phyloP scores from a whole-genome alignment of 2,888 invertebrate genomes.

The Epistrophe eligans region DNA sequence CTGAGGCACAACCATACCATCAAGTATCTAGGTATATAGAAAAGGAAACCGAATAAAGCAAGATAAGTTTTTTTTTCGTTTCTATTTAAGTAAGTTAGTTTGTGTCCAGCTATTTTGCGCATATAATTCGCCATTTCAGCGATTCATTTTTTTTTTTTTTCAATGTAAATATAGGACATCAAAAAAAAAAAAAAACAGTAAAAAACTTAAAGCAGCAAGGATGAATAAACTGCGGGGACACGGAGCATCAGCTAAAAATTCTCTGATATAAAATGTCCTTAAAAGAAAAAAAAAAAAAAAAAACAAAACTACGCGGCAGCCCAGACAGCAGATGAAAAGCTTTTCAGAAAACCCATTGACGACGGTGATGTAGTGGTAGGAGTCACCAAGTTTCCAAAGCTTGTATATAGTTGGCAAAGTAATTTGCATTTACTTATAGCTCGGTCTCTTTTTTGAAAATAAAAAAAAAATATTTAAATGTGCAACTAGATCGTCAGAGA shows the following conservation, averaged over 20 bases:
- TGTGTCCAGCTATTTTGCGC: slow-evolving; percentile 24
- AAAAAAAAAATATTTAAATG: not conserved
- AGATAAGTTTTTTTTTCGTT: slow-evolving; percentile 29
- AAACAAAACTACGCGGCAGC: slow-evolving; percentile 1
- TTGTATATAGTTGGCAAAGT: slow-evolving; percentile 32
- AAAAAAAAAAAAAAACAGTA: not conserved
- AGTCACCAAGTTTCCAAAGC: slow-evolving; percentile 4
- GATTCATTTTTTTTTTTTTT: not conserved
- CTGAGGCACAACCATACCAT: not conserved
- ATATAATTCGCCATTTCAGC: slow-evolving; percentile 36
- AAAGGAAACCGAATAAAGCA: slow-evolving; percentile 18
- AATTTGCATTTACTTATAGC: slow-evolving; percentile 29
- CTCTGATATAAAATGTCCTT: slow-evolving; percentile 15
- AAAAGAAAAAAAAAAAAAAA: not conserved
- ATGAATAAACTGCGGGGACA: slow-evolving; percentile 12
- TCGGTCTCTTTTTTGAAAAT: not conserved
- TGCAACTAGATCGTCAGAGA: not conserved
- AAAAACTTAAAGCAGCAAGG: not conserved
- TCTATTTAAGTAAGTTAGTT: slow-evolving; percentile 26
- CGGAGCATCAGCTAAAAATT: slow-evolving; percentile 5
- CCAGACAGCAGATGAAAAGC: slow-evolving; percentile 32
- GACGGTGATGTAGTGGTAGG: slow-evolving; percentile 3
- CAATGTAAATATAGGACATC: not conserved
- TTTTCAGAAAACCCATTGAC: not conserved
- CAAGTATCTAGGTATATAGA: not conserved